Conservation (phyloP, 2,113 vertebrate species). For the Sinocyclocheilus rhinocerous region DNA sequence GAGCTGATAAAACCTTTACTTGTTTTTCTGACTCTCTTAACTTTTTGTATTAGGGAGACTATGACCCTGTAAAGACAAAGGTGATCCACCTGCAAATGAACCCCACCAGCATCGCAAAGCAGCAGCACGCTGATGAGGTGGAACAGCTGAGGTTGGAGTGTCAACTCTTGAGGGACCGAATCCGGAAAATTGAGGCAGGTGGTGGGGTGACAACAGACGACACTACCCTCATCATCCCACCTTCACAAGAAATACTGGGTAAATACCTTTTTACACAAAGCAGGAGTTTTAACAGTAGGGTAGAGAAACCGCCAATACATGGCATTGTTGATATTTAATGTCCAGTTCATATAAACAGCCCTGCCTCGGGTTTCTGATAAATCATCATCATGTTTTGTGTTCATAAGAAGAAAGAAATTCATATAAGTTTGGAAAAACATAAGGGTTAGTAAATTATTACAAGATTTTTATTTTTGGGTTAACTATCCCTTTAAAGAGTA, state of each 20-base stretch:
- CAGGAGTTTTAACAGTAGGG: background rate
- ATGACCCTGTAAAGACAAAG: conserved; percentile 85
- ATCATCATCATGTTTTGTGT: no score
- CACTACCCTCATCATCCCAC: conserved; percentile 73
- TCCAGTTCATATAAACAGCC: background rate
- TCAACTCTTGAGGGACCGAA: conserved; percentile 77
- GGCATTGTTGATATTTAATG: background rate
- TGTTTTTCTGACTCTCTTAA: background rate
- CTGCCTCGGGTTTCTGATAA: no score
- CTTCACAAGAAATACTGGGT: conserved; percentile 88
- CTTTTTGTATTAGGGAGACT: conserved; percentile 81
- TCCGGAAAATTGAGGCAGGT: conserved; percentile 78
- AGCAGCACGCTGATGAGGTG: conserved; percentile 81
- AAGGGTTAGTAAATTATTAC: no score
- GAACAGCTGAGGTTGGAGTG: conserved; percentile 84
- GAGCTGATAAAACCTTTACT: no score
- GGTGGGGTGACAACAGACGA: conserved; percentile 66
- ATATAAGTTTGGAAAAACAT: no score
- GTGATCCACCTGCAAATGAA: conserved; percentile 91
- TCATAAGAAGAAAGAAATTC: no score
- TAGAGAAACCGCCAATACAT: background rate
- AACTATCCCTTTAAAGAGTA: no score
- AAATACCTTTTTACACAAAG: conserved; percentile 43
- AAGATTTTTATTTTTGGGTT: no score
- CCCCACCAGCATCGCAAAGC: conserved; percentile 81